Evolutionary conservation across 2,888 invertebrate genomes (phyloP).

Genomic region (Griposia aprilina): DNA sequence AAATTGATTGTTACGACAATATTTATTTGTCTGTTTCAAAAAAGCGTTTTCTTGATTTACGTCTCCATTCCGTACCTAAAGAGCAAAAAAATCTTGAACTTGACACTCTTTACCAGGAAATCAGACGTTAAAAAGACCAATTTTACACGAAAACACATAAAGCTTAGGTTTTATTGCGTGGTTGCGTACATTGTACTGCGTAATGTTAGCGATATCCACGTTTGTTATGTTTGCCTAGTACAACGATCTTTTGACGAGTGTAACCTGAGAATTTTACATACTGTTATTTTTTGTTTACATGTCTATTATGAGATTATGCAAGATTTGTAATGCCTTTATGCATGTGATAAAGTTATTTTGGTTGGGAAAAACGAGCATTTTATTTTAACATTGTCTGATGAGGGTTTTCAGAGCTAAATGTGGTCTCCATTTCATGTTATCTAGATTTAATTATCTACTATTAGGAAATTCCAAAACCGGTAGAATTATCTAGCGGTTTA

Average conservation of each 20-base stretch:
- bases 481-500: too few species aligned
- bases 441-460: neutral
- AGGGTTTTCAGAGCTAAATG: neutral
- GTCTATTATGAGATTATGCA: conserved; percentile 42
- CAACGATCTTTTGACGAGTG: conserved; percentile 54
- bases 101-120: conserved; percentile 60
- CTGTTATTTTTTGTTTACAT: conserved; percentile 38
- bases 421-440: neutral
- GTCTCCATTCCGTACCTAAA: neutral
- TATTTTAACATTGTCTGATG: neutral
- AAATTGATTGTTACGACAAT: neutral
- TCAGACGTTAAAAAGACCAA: conserved; percentile 46
- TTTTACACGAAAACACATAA: conserved; percentile 55
- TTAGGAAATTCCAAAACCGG: too few species aligned
- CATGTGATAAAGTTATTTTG: conserved; percentile 21
- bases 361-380: conserved; percentile 10
- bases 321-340: conserved; percentile 21
- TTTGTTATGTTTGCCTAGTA: conserved; percentile 64
- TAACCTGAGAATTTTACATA: conserved; percentile 50
- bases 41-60: neutral
- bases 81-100: conserved; percentile 40
- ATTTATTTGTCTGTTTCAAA: neutral
- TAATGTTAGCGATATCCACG: conserved; percentile 53
- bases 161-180: conserved; percentile 51
- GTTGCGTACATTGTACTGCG: conserved; percentile 45